Evolutionary conservation across 1,140 invertebrate species (phyloP), one percentile per base, ranked within the genome.

Genomic region (Laupala kohalensis): DNA sequence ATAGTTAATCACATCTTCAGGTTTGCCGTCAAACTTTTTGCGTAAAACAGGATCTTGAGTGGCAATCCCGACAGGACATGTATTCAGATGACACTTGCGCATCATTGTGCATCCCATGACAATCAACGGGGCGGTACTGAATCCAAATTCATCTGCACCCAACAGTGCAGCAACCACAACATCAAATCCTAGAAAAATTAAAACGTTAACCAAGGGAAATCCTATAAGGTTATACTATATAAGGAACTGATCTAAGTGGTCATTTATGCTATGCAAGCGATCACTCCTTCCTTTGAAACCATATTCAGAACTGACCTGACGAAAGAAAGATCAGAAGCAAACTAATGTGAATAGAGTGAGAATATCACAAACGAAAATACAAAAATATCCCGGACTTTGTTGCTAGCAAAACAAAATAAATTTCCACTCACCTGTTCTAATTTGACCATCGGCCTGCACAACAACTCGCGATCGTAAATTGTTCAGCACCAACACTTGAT

Each of bases 41-140:
- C 97, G 84, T 24, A 99, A 82, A 19, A 90, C 85, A 0, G 97
- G 97, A 86, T 99, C 97, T 83, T 97, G 95, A 0, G 97, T 99
- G 3, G 97, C 97, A 77, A 99, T 94, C 73, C 97, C 97, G 69
- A 99, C 97, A 0, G 97, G 97, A 78, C 97, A 99, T 26, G 97
- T 99, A 81, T 99, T 99, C 71, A 99, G 84, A 81, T 99, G 97
- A 80, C 97, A 99, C 81, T 99, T 99, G 69, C 97, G 85, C 97
- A 99, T 99, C 97, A 99, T 99, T 6, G 96, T 99, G 79, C 97
- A 99, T 12, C 97, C 89, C 81, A 99, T 88, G 0, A 93, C 95
- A 80, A 99, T 99, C 63, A 99, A 83, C 0, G 97, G 97, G 5
- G 97, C 97, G 15, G 97, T 99, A 78, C 95, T 97, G 79, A 98